Conservation (phyloP, 2,113 vertebrate species). For the Okapia johnstoni region DNA sequence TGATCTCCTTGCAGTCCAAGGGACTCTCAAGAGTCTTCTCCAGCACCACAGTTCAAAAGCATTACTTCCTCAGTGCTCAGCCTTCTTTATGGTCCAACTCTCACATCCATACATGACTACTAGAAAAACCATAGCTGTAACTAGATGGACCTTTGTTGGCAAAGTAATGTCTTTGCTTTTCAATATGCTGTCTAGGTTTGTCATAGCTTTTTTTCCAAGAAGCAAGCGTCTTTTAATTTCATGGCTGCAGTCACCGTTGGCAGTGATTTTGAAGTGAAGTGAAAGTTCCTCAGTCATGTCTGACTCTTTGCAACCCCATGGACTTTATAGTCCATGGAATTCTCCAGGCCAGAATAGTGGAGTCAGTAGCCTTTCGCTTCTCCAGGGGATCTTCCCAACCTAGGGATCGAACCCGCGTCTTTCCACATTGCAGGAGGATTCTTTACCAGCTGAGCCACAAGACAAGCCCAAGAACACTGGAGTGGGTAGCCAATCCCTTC, state of each 20-base stretch:
- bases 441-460: too few species aligned
- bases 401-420: too few species aligned
- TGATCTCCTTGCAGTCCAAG: not conserved
- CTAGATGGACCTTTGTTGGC: not conserved
- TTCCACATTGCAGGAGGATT: too few species aligned
- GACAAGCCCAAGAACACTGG: too few species aligned
- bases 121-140: not conserved
- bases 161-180: not conserved
- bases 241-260: not conserved
- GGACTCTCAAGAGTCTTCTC: not conserved
- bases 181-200: not conserved
- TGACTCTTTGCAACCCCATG: not conserved
- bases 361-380: too few species aligned
- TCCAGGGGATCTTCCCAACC: too few species aligned
- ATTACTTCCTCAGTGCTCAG: not conserved
- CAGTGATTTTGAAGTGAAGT: not conserved
- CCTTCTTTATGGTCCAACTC: not conserved
- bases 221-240: not conserved
- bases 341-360: not conserved
- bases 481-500: not conserved
- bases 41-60: not conserved
- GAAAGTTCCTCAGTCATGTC: not conserved
- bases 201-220: not conserved
- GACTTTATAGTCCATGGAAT: not conserved
- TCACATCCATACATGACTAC: not conserved